Evolutionary conservation across 2,797 vertebrate genomes (phyloP).

Genomic region (Schizothorax lantsangensis): DNA sequence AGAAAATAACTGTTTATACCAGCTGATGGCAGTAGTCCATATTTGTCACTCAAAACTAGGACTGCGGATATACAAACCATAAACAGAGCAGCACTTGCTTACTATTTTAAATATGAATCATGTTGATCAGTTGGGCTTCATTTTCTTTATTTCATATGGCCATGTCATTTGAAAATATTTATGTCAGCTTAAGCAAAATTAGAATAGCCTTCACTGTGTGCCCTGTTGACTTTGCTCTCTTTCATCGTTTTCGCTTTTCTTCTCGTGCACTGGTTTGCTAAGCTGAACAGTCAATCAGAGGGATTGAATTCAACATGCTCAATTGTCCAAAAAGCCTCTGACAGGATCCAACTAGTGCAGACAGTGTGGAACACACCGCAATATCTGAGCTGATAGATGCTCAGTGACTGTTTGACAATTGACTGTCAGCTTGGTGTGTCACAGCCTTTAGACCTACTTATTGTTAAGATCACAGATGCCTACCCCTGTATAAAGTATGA

Average conservation of each 20-base stretch:
- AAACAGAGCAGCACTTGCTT: neutral
- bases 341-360: neutral
- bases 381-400: neutral
- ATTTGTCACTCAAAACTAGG: neutral
- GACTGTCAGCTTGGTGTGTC: neutral
- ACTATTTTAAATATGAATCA: neutral
- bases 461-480: neutral
- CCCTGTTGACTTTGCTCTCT: neutral
- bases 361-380: neutral
- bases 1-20: neutral
- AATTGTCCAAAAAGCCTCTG: neutral
- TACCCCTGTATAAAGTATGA: neutral
- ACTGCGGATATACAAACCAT: neutral
- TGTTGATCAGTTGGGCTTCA: neutral
- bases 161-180: neutral
- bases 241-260: neutral
- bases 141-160: too few relatives aligned
- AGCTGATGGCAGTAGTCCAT: neutral
- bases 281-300: neutral
- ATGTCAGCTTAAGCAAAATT: neutral
- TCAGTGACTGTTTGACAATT: neutral
- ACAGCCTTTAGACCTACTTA: neutral
- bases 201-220: neutral
- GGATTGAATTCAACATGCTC: neutral
- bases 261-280: neutral